Evolutionary conservation across 2,888 invertebrate genomes (phyloP), one percentile per base, ranked within the genome.

Genomic region (Apamea anceps): DNA sequence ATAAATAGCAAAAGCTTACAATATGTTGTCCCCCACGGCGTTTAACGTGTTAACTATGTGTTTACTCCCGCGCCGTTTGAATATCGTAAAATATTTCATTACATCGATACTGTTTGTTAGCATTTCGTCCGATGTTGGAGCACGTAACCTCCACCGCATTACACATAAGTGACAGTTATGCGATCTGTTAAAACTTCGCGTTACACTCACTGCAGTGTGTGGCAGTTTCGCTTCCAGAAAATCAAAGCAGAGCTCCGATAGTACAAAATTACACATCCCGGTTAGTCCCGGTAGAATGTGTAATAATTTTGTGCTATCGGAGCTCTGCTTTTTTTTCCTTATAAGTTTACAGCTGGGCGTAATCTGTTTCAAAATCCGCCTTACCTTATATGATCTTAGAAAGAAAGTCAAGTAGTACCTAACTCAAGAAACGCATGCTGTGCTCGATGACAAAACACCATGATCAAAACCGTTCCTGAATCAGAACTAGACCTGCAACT

Each of bases 111-210:
- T 62, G 57, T 62, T 13, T 57, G 72, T 51, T 68, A 25, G 18
- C 54, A 57, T 57, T 48, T 21, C n/a, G 65, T 18, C n/a, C 42
- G 32, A 2, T 48, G 25, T 48, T 72, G 54, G 63, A 60, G 60
- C 48, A 13, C 25, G 60, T 60, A 51, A 51, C 78, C 85, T 75
- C 81, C 79, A 72, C 77, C 81, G 67, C 71, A 37, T 81, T 75
- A 81, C 81, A 85, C 81, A 21, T 18, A 72, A 73, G 81, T 79
- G 85, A 72, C 78, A 79, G 75, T 72, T 77, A 62, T 10, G 54
- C 28, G 72, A 25, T 28, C 25, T 18, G 48, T 57, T 48, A 54
- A 60, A 54, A 54, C 15, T 54, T 32, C 62, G 37, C 37, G 18
- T 25, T 67, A 21, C 51, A 42, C 28, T 60, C 18, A 25, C 21